phyloP scores from a whole-genome alignment of 2,797 vertebrate species.

The Peromyscus melanophrys region DNA sequence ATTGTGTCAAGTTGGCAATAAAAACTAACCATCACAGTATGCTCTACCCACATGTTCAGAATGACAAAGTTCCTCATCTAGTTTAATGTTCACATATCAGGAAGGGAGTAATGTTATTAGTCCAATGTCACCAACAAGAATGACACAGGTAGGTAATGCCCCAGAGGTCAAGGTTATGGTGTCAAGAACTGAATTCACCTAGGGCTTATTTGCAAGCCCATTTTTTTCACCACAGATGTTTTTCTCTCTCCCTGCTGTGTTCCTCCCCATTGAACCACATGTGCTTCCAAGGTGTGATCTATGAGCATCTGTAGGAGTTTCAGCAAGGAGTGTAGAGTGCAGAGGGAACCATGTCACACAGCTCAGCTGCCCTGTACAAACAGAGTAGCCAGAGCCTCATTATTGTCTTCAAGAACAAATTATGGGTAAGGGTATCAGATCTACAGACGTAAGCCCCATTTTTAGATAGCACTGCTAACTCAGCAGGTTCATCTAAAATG shows the following conservation, averaged over 20 bases:
- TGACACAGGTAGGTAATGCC: no score
- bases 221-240: neutral
- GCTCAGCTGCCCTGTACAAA: accelerated
- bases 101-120: neutral
- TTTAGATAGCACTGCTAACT: neutral
- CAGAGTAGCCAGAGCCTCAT: neutral
- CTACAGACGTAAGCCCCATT: neutral
- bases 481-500: neutral
- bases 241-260: neutral
- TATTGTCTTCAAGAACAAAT: neutral
- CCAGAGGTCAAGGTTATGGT: no score
- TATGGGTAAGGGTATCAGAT: neutral
- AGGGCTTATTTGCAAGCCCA: neutral
- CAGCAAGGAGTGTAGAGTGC: neutral
- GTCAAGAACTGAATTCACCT: neutral
- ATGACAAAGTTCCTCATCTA: neutral
- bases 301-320: accelerated
- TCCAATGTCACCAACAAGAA: neutral
- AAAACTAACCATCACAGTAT: neutral
- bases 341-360: no score
- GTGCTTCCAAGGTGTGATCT: neutral
- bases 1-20: neutral
- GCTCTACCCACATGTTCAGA: neutral
- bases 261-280: neutral
- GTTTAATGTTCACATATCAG: neutral